Percentiles rank a stretch among this genome's conserved stretches.
These are phyloP conservation scores for Deroplatys truncata DNA, from an alignment of 2,888 invertebrate genomes.

Conservation along the genomic window DNA sequence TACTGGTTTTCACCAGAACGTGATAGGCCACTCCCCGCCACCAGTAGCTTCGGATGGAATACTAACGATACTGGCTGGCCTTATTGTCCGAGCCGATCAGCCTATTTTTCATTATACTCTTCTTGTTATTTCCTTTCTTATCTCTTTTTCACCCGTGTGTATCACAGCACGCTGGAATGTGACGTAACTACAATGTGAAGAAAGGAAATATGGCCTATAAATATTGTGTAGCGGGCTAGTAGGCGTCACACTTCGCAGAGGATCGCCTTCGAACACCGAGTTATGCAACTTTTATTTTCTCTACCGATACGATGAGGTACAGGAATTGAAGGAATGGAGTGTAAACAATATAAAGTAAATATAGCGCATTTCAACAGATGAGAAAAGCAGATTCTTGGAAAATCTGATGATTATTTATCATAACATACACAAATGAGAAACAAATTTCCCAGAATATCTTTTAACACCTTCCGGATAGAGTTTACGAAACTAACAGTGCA, in stretches of 20 bases:
- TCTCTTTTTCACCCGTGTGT: background rate
- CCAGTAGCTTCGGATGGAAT: conserved; percentile 17
- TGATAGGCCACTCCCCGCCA: conserved; percentile 24
- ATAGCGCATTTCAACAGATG: no score
- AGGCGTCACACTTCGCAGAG: no score
- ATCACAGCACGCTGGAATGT: background rate
- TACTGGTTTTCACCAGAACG: conserved; percentile 21
- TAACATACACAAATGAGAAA: no score
- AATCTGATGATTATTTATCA: no score
- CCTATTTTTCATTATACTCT: background rate
- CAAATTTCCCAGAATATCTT: no score
- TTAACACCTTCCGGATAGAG: no score
- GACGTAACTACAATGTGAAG: background rate
- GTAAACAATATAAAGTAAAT: no score
- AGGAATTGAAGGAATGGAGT: background rate
- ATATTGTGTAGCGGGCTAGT: background rate
- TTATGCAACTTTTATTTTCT: background rate
- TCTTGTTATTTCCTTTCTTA: background rate
- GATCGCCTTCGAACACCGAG: no score
- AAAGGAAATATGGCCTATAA: background rate
- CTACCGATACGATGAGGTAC: background rate
- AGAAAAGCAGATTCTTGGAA: no score
- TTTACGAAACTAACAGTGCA: no score
- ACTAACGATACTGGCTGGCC: conserved; percentile 1
- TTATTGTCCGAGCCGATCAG: background rate